Evolutionary conservation across 2,113 vertebrate genomes (phyloP).

Genomic region (Macaca nemestrina): DNA sequence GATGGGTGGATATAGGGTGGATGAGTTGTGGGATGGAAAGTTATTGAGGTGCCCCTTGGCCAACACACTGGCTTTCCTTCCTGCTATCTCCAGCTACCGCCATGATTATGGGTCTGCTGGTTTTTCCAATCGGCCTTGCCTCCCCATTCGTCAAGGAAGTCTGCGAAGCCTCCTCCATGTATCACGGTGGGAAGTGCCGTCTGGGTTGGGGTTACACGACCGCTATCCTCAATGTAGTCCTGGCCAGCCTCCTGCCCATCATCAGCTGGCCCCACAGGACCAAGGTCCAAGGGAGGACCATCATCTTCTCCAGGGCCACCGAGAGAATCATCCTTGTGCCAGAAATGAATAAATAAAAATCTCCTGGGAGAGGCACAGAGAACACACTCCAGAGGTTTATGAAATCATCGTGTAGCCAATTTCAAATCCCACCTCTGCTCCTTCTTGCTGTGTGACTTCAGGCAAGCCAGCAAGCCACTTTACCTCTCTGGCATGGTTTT

Average conservation of each 20-base stretch:
- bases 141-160: slow-evolving; percentile 35
- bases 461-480: neutral
- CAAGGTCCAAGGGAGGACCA: neutral
- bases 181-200: slow-evolving; percentile 41
- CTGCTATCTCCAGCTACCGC: slow-evolving; percentile 2
- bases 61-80: neutral
- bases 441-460: neutral
- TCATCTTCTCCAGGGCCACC: slow-evolving; percentile 35
- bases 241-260: slow-evolving; percentile 53
- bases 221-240: slow-evolving; percentile 40
- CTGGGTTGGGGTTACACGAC: slow-evolving; percentile 70
- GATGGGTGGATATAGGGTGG: neutral
- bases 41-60: neutral
- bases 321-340: neutral
- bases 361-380: neutral
- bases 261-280: neutral
- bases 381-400: fast-evolving
- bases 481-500: neutral
- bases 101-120: slow-evolving; percentile 55
- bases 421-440: neutral
- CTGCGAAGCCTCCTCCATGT: slow-evolving; percentile 44
- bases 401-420: neutral
- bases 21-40: neutral
- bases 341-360: neutral
- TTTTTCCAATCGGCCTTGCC: slow-evolving; percentile 63